These are phyloP conservation scores for Danaus plexippus DNA, from an alignment of 1,140 invertebrate genomes.

Conservation along the genomic window DNA sequence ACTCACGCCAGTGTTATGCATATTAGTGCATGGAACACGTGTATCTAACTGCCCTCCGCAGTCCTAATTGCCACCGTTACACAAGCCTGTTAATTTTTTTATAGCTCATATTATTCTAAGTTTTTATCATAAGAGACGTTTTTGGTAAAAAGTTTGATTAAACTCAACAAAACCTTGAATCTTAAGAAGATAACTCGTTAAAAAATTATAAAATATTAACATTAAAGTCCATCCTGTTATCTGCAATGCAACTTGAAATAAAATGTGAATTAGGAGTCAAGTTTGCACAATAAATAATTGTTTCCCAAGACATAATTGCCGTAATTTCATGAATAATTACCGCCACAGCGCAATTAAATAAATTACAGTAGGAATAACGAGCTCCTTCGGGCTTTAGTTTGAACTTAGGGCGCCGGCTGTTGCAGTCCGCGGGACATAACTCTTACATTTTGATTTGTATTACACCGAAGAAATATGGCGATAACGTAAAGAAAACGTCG, in stretches of 20 bases:
- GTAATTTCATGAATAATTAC: constrained; percentile 73
- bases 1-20: constrained; percentile 1
- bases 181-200: constrained; percentile 1
- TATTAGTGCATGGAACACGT: constrained; percentile 14
- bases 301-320: constrained; percentile 69
- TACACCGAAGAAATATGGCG: constrained; percentile 24
- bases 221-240: constrained; percentile 49
- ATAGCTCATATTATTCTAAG: not conserved
- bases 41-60: constrained; percentile 16
- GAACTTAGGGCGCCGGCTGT: constrained; percentile 62
- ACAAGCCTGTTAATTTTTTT: not conserved
- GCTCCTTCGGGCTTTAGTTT: constrained; percentile 68
- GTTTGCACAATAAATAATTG: constrained; percentile 71
- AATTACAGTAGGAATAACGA: constrained; percentile 69
- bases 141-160: too few species aligned
- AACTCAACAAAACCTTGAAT: too few species aligned
- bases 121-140: not conserved
- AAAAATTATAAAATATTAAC: constrained; percentile 24
- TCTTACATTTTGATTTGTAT: constrained; percentile 36
- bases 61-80: constrained; percentile 15
- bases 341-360: constrained; percentile 71
- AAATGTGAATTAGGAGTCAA: constrained; percentile 69
- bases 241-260: constrained; percentile 59
- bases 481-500: constrained; percentile 24
- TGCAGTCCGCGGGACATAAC: constrained; percentile 43